A percentile compares a stretch with the other conserved stretches of the same genome.
phyloP scores from a whole-genome alignment of 2,888 invertebrate species.

The Drepanosiphum platanoidis region DNA sequence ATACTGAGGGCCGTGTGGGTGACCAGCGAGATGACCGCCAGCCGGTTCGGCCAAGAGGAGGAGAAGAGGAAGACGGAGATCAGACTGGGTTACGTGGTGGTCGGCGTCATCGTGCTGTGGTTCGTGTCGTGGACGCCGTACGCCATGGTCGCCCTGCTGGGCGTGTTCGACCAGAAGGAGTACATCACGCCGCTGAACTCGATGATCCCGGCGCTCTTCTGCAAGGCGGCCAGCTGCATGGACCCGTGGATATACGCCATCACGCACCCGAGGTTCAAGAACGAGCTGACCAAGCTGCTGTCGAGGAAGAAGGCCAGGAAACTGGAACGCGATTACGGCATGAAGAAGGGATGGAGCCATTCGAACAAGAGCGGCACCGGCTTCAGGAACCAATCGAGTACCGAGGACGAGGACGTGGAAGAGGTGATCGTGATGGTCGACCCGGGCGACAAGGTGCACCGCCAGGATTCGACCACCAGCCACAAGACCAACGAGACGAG shows the following conservation, averaged over 20 bases:
- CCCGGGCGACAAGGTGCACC: constrained; percentile 58
- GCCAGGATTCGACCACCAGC: constrained; percentile 41
- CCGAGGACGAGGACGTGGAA: constrained; percentile 70
- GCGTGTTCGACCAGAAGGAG: constrained; percentile 75
- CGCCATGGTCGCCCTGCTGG: constrained; percentile 78
- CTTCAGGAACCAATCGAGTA: constrained; percentile 65
- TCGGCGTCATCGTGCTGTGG: constrained; percentile 78
- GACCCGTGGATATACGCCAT: constrained; percentile 84
- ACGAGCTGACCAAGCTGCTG: constrained; percentile 71
- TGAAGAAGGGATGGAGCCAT: constrained; percentile 50
- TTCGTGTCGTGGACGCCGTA: constrained; percentile 86
- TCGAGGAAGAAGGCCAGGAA: constrained; percentile 65
- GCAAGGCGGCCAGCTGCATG: constrained; percentile 82
- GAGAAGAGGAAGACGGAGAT: constrained; percentile 78
- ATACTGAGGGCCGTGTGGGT: constrained; percentile 74
- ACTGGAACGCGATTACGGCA: constrained; percentile 67
- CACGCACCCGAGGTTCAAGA: constrained; percentile 80
- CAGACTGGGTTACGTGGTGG: constrained; percentile 70
- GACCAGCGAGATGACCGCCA: constrained; percentile 63
- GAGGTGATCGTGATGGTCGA: constrained; percentile 72
- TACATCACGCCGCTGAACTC: constrained; percentile 77
- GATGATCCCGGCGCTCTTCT: constrained; percentile 82
- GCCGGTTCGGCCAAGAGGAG: constrained; percentile 68
- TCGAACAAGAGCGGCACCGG: constrained; percentile 1
- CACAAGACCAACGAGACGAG: constrained; percentile 56